Evolutionary conservation across 2,797 vertebrate genomes (phyloP).

Genomic region (Argya squamiceps): DNA sequence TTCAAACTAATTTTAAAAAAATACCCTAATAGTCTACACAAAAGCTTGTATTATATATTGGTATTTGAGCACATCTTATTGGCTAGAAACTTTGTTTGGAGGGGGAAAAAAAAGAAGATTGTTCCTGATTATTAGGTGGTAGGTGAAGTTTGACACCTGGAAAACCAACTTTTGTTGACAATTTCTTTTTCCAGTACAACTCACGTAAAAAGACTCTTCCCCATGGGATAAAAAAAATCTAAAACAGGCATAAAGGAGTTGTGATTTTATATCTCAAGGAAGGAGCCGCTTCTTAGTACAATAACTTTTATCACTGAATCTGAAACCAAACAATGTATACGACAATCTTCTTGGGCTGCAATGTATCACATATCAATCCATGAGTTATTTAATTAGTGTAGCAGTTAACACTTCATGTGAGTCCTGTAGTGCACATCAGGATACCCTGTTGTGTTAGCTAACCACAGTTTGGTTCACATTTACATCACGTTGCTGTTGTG

Average conservation of each 20-base stretch:
- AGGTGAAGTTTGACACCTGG: neutral
- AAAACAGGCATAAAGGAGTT: neutral
- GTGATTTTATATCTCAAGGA: neutral
- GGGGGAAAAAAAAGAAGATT: accelerated
- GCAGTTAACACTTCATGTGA: neutral
- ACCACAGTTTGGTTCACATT: neutral
- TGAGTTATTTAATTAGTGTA: neutral
- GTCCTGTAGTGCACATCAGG: neutral
- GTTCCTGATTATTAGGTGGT: neutral
- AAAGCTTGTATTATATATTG: neutral
- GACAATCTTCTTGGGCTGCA: neutral
- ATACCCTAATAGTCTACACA: neutral
- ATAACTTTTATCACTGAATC: neutral
- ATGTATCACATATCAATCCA: neutral
- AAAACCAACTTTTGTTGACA: neutral
- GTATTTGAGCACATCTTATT: neutral
- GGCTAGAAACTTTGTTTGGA: neutral
- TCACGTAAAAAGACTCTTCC: neutral
- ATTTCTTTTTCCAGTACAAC: neutral
- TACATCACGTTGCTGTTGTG: too few relatives aligned
- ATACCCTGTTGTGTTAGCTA: neutral
- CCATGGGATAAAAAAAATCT: neutral
- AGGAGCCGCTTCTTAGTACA: neutral
- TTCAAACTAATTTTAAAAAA: neutral
- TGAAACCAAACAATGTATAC: neutral